These are phyloP conservation scores for Lycaon pictus DNA, from an alignment of 2,113 vertebrate genomes.

Conservation along the genomic window DNA sequence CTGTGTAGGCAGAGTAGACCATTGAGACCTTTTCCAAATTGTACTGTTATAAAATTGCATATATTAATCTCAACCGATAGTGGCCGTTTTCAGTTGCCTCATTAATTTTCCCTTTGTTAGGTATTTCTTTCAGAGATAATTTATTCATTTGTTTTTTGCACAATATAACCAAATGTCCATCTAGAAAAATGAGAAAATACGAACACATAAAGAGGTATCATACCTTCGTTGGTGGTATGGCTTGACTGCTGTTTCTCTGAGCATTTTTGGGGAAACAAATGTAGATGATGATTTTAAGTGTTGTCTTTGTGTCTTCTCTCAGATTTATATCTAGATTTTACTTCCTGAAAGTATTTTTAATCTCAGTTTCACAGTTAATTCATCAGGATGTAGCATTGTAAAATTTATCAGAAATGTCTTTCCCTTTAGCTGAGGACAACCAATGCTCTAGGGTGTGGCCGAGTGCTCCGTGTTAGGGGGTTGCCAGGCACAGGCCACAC, in stretches of 20 bases:
- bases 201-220: background rate
- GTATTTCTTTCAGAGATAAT: background rate
- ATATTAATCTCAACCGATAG: background rate
- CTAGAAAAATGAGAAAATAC: conserved; percentile 33
- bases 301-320: background rate
- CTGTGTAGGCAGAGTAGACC: background rate
- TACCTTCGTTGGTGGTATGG: background rate
- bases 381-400: background rate
- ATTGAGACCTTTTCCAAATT: background rate
- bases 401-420: background rate
- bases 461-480: background rate
- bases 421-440: background rate
- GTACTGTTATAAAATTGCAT: background rate
- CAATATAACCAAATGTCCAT: background rate
- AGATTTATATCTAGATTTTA: conserved; percentile 7
- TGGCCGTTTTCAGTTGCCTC: background rate
- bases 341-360: conserved; percentile 44
- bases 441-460: background rate
- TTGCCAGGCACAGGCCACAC: background rate
- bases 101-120: conserved; percentile 18
- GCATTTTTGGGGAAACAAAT: background rate
- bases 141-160: background rate
- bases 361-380: background rate
- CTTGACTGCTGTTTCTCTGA: background rate
- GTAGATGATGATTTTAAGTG: background rate